Base-by-base conservation (phyloP, 2,113 vertebrate species). In the Sander lucioperca region DNA sequence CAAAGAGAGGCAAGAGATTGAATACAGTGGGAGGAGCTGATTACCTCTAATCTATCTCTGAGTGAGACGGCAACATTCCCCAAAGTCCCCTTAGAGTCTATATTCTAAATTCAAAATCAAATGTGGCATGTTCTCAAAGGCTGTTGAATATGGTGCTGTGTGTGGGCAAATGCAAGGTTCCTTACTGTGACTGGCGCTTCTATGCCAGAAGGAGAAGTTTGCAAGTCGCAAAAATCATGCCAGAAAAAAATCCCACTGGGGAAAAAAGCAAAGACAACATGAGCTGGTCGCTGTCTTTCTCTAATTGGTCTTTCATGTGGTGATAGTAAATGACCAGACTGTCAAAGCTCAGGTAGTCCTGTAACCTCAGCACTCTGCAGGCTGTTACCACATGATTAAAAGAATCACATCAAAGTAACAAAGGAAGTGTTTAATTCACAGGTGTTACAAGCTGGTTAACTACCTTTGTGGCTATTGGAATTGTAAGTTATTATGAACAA, bases 21-120 rank as follows among this genome's bases (percentile, higher is more conserved):
- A 90, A 90, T 80, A 85, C 69, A 84, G 77, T 84, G 70, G 73
- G 74, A 59, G 79, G 86, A 84, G 67, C 81, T 80, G 80, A 92
- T 90, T 91, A 89, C 70, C 77, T 91, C 83, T 90, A 81, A 89
- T 88, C 88, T 89, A 73, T 75, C 64, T 75, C 63, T 71, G 47
- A 79, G 54, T 50, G 54, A 73, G 79, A 67, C 56, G 70, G 58
- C 68, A 81, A 67, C 53, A 57, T 80, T 77, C 81, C 65, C 68
- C 77, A 77, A 61, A 54, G 77, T 45, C 64, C 64, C 71, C 39
- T 63, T 25, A 23, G 62, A 79, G 81, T 83, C 70, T 65, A 39
- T 77, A 51, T 36, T 51, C 54, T 65, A 45, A 21, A 79, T 77
- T 57, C 16, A 2, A 74, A 84, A 85, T 87, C n/a, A 83, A 81